Percentiles rank a stretch among this genome's conserved stretches.
Conservation (phyloP, 2,888 invertebrate species). For the Itoplectis maculator region DNA sequence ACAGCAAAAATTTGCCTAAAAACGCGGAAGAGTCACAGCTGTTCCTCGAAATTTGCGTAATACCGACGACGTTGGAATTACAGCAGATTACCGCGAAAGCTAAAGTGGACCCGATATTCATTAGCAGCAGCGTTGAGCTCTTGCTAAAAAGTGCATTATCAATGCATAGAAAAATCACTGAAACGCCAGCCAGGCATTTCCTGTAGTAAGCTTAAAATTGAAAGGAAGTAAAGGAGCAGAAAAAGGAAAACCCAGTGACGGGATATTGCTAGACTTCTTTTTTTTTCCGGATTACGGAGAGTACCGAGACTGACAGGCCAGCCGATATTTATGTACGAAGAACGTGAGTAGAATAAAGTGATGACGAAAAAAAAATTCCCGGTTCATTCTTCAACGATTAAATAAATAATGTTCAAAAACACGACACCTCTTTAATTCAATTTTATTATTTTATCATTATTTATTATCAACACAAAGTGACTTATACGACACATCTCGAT, state of each 20-base stretch:
- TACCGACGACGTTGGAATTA: not conserved
- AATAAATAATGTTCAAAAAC: constrained; percentile 14
- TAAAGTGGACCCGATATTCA: constrained; percentile 19
- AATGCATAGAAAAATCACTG: constrained; percentile 7
- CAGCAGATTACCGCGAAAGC: constrained; percentile 1
- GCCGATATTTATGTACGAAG: not conserved
- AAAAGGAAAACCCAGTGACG: not conserved
- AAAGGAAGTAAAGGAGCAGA: not conserved
- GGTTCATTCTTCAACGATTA: not conserved
- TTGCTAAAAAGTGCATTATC: constrained; percentile 25
- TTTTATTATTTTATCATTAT: too few relatives aligned
- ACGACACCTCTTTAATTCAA: too few relatives aligned
- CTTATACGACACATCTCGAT: not conserved
- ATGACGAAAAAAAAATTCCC: constrained; percentile 2
- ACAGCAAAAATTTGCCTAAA: not conserved
- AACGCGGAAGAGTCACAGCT: not conserved
- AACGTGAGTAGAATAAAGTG: not conserved
- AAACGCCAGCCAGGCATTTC: not conserved
- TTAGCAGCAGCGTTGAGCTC: not conserved
- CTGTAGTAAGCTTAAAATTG: not conserved
- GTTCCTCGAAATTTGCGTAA: constrained; percentile 14
- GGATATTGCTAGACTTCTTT: constrained; percentile 27
- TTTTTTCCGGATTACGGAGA: constrained; percentile 13
- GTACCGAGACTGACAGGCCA: not conserved
- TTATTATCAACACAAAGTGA: too few relatives aligned